Conservation (phyloP, 2,113 vertebrate species). For the Leptosomus discolor region DNA sequence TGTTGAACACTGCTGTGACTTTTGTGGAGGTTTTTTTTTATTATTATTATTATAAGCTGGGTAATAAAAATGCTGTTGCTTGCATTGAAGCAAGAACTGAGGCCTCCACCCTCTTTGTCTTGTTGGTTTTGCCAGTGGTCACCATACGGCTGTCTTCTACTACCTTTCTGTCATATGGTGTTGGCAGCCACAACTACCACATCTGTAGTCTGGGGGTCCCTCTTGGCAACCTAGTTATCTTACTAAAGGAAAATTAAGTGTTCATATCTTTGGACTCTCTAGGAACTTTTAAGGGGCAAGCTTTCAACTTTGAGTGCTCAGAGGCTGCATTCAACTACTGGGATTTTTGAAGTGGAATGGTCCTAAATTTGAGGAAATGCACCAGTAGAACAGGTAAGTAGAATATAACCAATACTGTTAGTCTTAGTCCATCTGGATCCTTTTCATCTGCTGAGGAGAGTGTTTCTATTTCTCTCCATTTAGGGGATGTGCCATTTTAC, state of each 20-base stretch:
- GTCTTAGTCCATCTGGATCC: not conserved
- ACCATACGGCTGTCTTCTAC: not conserved
- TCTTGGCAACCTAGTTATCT: not conserved
- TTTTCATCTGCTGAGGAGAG: not conserved
- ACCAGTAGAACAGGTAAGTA: not conserved
- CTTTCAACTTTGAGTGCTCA: not conserved
- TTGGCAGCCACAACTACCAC: not conserved
- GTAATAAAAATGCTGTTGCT: not conserved
- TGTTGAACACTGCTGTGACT: not conserved
- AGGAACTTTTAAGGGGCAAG: not conserved
- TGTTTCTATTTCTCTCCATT: not conserved
- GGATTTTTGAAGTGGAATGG: not conserved
- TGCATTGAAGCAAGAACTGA: not conserved
- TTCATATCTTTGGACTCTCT: not conserved
- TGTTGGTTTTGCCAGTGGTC: not conserved
- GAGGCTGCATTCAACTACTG: not conserved
- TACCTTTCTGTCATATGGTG: not conserved
- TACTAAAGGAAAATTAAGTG: not conserved
- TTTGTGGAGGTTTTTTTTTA: not conserved
- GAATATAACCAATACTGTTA: not conserved
- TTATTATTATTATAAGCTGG: not conserved
- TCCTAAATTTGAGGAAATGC: not conserved
- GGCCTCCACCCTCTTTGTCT: not conserved
- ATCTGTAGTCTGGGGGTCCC: not conserved
- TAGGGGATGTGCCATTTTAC: not conserved